Conservation (phyloP, 2,797 vertebrate species). For the Cyclura pinguis region DNA sequence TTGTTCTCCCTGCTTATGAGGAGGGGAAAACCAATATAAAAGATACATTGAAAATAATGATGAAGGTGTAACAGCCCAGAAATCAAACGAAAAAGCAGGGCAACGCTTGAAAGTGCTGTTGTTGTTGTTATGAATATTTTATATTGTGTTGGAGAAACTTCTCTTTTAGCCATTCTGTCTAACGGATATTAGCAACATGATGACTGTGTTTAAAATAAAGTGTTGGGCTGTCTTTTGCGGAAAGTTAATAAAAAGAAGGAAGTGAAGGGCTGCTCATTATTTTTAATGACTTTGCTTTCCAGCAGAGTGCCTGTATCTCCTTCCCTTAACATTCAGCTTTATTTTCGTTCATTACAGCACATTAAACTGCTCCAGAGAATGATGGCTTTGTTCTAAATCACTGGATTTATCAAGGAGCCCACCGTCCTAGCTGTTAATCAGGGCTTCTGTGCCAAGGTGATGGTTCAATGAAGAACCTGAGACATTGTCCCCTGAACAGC, state of each 20-base stretch:
- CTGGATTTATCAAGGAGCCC: conserved; percentile 76
- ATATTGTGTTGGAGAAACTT: conserved; percentile 33
- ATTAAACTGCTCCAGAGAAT: conserved; percentile 82
- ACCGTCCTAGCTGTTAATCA: conserved; percentile 62
- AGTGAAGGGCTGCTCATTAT: conserved; percentile 87
- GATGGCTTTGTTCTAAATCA: conserved; percentile 85
- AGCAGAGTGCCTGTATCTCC: conserved; percentile 84
- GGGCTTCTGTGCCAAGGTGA: conserved; percentile 65
- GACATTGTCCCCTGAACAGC: conserved; percentile 40
- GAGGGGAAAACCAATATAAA: neutral
- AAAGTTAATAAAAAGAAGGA: conserved; percentile 84
- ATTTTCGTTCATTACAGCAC: conserved; percentile 79
- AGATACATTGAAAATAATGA: neutral
- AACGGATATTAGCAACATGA: conserved; percentile 73
- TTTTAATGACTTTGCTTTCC: conserved; percentile 90
- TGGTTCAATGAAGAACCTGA: conserved; percentile 67
- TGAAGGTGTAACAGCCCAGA: conserved; percentile 37
- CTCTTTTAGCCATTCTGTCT: conserved; percentile 64
- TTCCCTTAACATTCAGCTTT: conserved; percentile 80
- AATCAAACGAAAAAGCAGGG: neutral
- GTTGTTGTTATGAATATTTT: conserved; percentile 43
- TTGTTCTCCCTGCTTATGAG: neutral
- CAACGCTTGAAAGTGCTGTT: conserved; percentile 21
- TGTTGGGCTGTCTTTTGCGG: conserved; percentile 77
- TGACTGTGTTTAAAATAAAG: conserved; percentile 77